Percentiles rank a stretch among this genome's conserved stretches.
These are phyloP conservation scores for Cyprinus carpio DNA, from an alignment of 2,113 vertebrate species.

Conservation along the genomic window DNA sequence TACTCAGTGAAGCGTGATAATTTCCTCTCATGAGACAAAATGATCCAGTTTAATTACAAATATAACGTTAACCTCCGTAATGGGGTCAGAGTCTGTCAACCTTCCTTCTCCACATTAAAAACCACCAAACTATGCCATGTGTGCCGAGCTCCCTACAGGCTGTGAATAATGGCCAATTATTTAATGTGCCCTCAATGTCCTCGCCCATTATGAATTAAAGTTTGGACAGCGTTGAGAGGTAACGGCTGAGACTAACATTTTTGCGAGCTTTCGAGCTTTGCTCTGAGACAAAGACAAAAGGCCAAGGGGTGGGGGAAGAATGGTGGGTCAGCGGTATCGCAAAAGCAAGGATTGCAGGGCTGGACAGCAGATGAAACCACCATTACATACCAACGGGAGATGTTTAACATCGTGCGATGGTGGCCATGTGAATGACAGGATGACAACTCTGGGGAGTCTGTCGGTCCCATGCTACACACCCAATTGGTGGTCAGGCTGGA, in stretches of 20 bases:
- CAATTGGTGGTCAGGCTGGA: constrained; percentile 6
- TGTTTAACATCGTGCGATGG: constrained; percentile 17
- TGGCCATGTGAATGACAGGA: not conserved
- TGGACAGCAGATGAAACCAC: constrained; percentile 16
- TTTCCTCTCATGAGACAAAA: constrained; percentile 50
- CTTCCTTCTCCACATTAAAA: constrained; percentile 48
- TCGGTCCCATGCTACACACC: not conserved
- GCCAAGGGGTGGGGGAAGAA: not conserved
- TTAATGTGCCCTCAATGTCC: constrained; percentile 56
- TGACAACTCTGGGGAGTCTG: not conserved
- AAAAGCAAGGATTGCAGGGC: not conserved
- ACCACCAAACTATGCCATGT: constrained; percentile 44
- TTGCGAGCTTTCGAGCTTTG: not conserved
- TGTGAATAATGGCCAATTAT: constrained; percentile 69
- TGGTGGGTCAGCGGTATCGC: not conserved
- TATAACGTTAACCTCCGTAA: constrained; percentile 57
- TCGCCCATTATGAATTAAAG: constrained; percentile 32
- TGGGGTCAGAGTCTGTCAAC: constrained; percentile 38
- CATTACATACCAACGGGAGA: constrained; percentile 11
- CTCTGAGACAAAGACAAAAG: not conserved
- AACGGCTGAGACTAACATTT: constrained; percentile 37
- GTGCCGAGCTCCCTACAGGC: constrained; percentile 59
- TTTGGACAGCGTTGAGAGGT: not conserved
- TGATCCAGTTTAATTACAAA: constrained; percentile 47
- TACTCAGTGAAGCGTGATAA: constrained; percentile 57